Conservation (phyloP, 2,113 vertebrate genomes). For the Gracilinanus agilis region DNA sequence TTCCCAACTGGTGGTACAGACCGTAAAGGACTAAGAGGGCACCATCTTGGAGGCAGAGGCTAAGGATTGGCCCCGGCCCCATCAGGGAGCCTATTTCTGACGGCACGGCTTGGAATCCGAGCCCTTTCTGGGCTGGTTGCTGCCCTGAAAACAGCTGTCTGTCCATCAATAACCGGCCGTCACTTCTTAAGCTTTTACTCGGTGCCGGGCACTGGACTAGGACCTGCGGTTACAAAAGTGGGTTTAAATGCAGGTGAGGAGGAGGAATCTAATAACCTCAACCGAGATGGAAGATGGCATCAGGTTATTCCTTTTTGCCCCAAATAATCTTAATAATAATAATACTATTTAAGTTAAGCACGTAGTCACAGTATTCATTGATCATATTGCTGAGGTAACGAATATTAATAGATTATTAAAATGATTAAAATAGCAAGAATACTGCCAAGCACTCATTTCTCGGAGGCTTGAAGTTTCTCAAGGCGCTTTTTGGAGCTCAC, state of each 20-base stretch:
- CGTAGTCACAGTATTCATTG: too few species aligned
- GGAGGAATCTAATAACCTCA: background rate
- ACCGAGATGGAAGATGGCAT: background rate
- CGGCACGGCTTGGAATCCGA: background rate
- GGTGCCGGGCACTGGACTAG: background rate
- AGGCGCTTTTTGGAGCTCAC: too few species aligned
- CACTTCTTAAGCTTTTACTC: background rate
- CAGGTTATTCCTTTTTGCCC: background rate
- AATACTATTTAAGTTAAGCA: too few species aligned
- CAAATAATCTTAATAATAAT: background rate
- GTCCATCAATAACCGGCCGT: background rate
- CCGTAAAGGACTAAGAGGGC: too few species aligned
- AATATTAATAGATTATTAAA: too few species aligned
- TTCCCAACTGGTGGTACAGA: background rate
- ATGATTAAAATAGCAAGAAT: too few species aligned
- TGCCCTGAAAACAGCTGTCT: background rate
- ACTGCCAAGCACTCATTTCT: too few species aligned
- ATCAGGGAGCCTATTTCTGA: background rate
- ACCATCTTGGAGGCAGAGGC: background rate
- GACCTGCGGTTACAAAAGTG: background rate
- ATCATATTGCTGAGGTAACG: background rate
- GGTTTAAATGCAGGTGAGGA: background rate
- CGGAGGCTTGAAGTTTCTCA: too few species aligned
- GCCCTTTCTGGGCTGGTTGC: background rate
- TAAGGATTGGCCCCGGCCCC: background rate